Evolutionary conservation across 2,113 vertebrate genomes (phyloP).

Genomic region (Apistogramma diplotaenia): DNA sequence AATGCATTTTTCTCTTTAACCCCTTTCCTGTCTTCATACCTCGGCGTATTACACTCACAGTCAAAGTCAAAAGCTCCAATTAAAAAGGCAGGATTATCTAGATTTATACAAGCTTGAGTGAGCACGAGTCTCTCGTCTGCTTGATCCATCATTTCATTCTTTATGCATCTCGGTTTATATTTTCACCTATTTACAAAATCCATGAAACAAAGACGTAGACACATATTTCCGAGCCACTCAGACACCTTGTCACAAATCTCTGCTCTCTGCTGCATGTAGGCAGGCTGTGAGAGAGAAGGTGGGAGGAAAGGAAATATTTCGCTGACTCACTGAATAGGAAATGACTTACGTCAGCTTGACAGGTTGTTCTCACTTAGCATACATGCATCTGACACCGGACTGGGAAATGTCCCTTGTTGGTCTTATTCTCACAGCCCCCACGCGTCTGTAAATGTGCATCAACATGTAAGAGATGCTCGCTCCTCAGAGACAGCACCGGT

Average conservation of each 20-base stretch:
- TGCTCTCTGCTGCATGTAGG: background rate
- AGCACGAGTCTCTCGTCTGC: background rate
- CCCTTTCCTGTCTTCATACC: background rate
- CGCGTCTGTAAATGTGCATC: conserved; percentile 15
- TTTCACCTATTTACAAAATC: background rate
- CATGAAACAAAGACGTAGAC: background rate
- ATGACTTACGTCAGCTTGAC: background rate
- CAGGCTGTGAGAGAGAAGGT: background rate
- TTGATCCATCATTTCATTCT: background rate
- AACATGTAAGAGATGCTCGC: conserved; percentile 11
- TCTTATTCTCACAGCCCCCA: conserved; percentile 16
- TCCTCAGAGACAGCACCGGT: conserved; percentile 34
- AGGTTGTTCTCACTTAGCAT: conserved; percentile 33
- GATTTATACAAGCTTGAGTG: background rate
- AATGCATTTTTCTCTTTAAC: background rate
- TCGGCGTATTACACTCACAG: background rate
- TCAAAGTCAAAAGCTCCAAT: background rate
- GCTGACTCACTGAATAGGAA: conserved; percentile 29
- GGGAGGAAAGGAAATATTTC: background rate
- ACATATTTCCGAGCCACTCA: background rate
- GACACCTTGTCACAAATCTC: background rate
- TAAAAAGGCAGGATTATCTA: background rate
- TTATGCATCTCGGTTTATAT: background rate
- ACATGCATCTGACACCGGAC: background rate
- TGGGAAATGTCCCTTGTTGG: conserved; percentile 38